Conservation (phyloP, 2,797 vertebrate species). For the Morus bassanus region DNA sequence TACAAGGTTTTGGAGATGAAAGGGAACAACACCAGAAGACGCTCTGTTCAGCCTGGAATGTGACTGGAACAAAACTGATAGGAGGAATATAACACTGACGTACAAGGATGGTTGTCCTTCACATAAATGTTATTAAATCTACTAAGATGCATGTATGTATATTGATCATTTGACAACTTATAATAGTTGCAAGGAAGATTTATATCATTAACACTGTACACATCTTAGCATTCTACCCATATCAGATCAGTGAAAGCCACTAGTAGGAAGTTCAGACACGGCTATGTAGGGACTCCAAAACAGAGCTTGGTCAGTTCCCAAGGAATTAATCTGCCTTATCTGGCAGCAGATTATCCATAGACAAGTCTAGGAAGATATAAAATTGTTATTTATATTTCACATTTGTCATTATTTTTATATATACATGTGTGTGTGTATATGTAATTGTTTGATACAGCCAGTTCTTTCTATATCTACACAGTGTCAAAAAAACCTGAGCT, state of each 20-base stretch:
- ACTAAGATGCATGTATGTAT: neutral
- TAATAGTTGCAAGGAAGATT: neutral
- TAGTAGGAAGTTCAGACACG: neutral
- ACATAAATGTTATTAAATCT: neutral
- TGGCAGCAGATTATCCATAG: neutral
- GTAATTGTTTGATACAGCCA: neutral
- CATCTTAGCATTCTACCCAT: neutral
- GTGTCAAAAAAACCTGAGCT: neutral
- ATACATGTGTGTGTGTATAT: rapidly evolving
- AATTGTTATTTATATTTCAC: neutral
- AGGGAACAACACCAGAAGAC: neutral
- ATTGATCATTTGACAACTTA: neutral
- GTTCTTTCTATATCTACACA: neutral
- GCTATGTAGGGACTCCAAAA: neutral
- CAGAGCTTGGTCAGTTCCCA: neutral
- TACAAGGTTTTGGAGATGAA: neutral
- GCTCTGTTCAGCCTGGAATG: neutral
- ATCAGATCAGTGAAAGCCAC: neutral
- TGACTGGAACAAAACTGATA: neutral
- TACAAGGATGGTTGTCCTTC: neutral
- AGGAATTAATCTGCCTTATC: neutral
- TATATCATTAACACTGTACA: neutral
- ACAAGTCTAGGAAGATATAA: neutral
- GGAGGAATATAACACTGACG: neutral
- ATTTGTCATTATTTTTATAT: neutral